These are phyloP conservation scores for Geodia barretti DNA, from an alignment of 37 sponge, comb jelly and placozoan species.

Conservation along the genomic window DNA sequence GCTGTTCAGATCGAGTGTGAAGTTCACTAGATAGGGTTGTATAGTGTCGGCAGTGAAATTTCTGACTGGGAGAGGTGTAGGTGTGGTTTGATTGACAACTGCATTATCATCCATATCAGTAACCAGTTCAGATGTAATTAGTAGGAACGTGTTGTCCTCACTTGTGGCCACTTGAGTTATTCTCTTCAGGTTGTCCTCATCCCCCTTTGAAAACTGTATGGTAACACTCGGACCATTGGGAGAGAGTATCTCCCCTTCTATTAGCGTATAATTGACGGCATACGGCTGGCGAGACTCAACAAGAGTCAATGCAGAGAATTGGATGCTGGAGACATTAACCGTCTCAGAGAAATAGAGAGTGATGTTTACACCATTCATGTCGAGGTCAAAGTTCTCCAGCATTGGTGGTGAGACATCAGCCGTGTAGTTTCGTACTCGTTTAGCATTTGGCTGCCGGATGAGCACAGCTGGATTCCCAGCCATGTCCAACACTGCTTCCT, in stretches of 20 bases:
- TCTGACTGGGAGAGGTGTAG: constrained; percentile 17
- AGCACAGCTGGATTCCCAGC: constrained; percentile 52
- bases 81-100: constrained; percentile 30
- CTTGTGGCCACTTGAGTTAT: constrained; percentile 66
- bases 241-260: constrained; percentile 22
- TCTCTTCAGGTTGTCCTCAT: constrained; percentile 82
- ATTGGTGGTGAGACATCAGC: constrained; percentile 59
- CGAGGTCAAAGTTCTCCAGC: constrained; percentile 65
- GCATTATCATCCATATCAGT: constrained; percentile 80
- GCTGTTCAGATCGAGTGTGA: constrained; percentile 63
- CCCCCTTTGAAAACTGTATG: constrained; percentile 48
- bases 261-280: constrained; percentile 20
- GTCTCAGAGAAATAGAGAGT: constrained; percentile 82
- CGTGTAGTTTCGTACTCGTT: constrained; percentile 48
- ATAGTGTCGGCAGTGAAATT: constrained; percentile 70
- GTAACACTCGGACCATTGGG: constrained; percentile 50
- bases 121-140: constrained; percentile 45
- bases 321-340: constrained; percentile 74
- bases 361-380: constrained; percentile 75
- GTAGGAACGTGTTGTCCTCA: constrained; percentile 64
- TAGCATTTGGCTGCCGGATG: constrained; percentile 19
- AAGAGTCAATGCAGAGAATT: constrained; percentile 72
- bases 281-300: constrained; percentile 36
- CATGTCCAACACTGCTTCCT: constrained; percentile 54
- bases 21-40: constrained; percentile 54